Percentiles rank a stretch among this genome's conserved stretches.
These are phyloP conservation scores for Pseudomyrmex pallidus DNA, from an alignment of 1,140 invertebrate genomes.

Conservation along the genomic window DNA sequence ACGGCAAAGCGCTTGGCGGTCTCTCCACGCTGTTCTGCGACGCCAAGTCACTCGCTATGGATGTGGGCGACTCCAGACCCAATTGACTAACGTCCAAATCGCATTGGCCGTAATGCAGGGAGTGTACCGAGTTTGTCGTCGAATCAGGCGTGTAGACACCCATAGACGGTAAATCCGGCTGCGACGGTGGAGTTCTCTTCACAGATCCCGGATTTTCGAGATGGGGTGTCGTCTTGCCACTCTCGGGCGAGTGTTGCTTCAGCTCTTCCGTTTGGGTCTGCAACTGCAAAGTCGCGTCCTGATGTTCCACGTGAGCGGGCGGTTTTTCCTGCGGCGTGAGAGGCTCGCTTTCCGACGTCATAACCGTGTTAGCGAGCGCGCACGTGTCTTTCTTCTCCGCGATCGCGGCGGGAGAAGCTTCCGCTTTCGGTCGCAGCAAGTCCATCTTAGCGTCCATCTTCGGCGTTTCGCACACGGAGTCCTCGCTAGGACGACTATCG, in stretches of 20 bases:
- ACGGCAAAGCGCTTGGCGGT: slow-evolving; percentile 83
- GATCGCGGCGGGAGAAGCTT: slow-evolving; percentile 57
- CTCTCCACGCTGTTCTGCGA: slow-evolving; percentile 90
- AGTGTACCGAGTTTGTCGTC: slow-evolving; percentile 93
- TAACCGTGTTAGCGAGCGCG: neutral
- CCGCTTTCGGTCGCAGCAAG: slow-evolving; percentile 62
- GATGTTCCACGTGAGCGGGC: slow-evolving; percentile 68
- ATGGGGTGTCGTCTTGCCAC: slow-evolving; percentile 87
- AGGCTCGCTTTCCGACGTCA: slow-evolving; percentile 63
- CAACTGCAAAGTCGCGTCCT: slow-evolving; percentile 74
- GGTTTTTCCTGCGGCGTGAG: slow-evolving; percentile 77
- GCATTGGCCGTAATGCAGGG: slow-evolving; percentile 91
- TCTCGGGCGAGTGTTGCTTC: slow-evolving; percentile 82
- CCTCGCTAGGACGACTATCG: slow-evolving; percentile 51
- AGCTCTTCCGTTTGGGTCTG: slow-evolving; percentile 78
- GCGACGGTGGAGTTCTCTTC: slow-evolving; percentile 86
- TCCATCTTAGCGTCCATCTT: slow-evolving; percentile 66
- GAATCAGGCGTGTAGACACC: slow-evolving; percentile 94
- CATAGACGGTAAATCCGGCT: slow-evolving; percentile 90
- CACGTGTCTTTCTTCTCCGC: too few species aligned
- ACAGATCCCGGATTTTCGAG: slow-evolving; percentile 86
- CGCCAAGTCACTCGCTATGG: slow-evolving; percentile 93
- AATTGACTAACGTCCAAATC: slow-evolving; percentile 94
- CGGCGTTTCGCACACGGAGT: slow-evolving; percentile 43
- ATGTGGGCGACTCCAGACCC: slow-evolving; percentile 93